Conservation (phyloP, 1,140 invertebrate species). For the Philotrypesis tridentata region DNA sequence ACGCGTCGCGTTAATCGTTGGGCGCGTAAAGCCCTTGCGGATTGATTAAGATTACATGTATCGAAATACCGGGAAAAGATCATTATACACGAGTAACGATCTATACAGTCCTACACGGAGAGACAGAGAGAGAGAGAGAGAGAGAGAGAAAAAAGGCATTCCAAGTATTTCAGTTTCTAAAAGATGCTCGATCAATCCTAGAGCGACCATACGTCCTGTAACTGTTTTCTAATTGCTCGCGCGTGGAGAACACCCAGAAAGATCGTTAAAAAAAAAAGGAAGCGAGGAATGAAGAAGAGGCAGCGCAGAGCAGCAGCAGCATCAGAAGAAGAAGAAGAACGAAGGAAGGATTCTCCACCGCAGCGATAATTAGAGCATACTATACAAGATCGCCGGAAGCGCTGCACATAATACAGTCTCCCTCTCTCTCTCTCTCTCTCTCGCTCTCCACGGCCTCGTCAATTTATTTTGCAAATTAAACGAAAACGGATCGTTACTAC, state of each 20-base stretch:
- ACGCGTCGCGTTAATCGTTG: background rate
- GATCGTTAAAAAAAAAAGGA: background rate
- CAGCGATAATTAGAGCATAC: background rate
- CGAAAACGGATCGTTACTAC: background rate
- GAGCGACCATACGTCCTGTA: background rate
- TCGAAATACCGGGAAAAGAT: background rate
- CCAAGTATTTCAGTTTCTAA: background rate
- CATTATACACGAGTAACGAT: background rate
- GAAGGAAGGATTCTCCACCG: background rate
- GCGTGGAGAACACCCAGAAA: background rate
- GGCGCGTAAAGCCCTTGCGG: no score
- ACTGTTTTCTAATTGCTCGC: background rate
- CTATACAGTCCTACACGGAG: no score
- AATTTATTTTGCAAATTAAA: background rate
- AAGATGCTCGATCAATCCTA: background rate
- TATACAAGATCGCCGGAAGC: background rate
- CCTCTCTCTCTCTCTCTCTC: no score
- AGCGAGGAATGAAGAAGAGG: no score
- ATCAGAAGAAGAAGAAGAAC: no score
- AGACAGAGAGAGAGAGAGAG: background rate
- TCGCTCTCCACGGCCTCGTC: background rate
- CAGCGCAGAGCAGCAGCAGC: no score
- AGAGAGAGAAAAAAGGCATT: background rate
- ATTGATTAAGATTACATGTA: background rate
- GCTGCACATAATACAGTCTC: no score